Evolutionary conservation across 2,888 invertebrate genomes (phyloP).

Genomic region (Amphipyra berbera): DNA sequence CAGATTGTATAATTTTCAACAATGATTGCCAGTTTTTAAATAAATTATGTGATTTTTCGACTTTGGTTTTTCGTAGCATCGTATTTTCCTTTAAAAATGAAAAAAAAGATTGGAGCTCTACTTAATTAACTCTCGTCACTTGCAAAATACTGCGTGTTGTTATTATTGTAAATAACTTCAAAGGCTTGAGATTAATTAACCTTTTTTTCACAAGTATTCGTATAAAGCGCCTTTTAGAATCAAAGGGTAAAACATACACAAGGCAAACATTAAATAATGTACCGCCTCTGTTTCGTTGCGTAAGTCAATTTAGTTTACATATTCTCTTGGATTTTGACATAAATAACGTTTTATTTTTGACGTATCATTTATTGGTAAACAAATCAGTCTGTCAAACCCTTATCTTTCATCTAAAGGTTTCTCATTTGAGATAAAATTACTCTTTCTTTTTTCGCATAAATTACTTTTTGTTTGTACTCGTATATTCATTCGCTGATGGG

Average conservation of each 20-base stretch:
- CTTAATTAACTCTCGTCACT: too few species aligned
- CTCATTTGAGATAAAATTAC: slow-evolving; percentile 3
- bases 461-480: not conserved
- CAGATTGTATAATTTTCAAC: too few species aligned
- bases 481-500: not conserved
- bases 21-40: too few species aligned
- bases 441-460: not conserved
- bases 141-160: too few species aligned
- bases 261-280: not conserved
- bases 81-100: too few species aligned
- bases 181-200: slow-evolving; percentile 6
- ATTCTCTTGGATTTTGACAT: not conserved
- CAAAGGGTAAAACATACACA: too few species aligned
- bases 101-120: too few species aligned
- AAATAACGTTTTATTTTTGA: slow-evolving; percentile 3
- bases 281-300: not conserved
- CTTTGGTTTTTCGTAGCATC: too few species aligned
- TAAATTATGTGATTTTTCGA: too few species aligned
- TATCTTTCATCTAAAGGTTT: slow-evolving; percentile 16
- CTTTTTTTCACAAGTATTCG: slow-evolving; percentile 1
- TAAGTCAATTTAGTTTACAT: not conserved
- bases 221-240: not conserved
- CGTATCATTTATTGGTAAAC: slow-evolving; percentile 13
- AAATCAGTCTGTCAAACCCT: slow-evolving; percentile 19
- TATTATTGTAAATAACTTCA: not conserved